These are phyloP conservation scores for Dicrostonyx torquatus DNA, from an alignment of 2,797 vertebrate genomes.

Conservation along the genomic window DNA sequence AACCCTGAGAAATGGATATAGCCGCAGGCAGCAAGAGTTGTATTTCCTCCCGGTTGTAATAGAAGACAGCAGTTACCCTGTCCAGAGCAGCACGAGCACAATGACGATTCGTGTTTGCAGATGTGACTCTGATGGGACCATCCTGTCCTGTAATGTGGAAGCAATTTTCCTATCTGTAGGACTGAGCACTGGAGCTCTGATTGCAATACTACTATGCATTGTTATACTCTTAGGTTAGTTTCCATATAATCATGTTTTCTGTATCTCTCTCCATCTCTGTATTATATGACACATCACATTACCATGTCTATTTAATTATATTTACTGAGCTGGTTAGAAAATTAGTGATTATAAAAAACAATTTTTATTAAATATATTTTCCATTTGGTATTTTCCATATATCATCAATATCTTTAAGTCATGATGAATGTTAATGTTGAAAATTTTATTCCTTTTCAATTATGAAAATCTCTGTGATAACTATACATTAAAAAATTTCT, in stretches of 20 bases:
- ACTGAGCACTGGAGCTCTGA: slow-evolving; percentile 96
- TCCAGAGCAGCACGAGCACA: slow-evolving; percentile 96
- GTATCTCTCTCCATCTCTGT: too few relatives aligned
- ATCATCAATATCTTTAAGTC: neutral
- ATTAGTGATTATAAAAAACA: neutral
- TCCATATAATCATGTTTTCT: neutral
- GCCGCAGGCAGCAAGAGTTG: slow-evolving; percentile 93
- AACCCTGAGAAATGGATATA: slow-evolving; percentile 92
- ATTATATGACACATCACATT: neutral
- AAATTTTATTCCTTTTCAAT: neutral
- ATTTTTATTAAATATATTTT: neutral
- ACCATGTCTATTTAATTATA: neutral
- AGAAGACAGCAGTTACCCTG: slow-evolving; percentile 95
- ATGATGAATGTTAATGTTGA: neutral
- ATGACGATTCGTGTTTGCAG: slow-evolving; percentile 96
- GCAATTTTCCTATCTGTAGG: slow-evolving; percentile 97
- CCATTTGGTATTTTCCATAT: neutral
- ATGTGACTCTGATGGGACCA: slow-evolving; percentile 93
- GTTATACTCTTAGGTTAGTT: slow-evolving; percentile 95
- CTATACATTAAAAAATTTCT: neutral
- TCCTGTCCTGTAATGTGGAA: slow-evolving; percentile 96
- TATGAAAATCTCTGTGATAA: neutral
- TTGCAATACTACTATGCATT: slow-evolving; percentile 97
- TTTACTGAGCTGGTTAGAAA: neutral
- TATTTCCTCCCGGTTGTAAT: slow-evolving; percentile 94